phyloP scores from a whole-genome alignment of 2,113 vertebrate genomes.

The Cricetomys ansorgei region DNA sequence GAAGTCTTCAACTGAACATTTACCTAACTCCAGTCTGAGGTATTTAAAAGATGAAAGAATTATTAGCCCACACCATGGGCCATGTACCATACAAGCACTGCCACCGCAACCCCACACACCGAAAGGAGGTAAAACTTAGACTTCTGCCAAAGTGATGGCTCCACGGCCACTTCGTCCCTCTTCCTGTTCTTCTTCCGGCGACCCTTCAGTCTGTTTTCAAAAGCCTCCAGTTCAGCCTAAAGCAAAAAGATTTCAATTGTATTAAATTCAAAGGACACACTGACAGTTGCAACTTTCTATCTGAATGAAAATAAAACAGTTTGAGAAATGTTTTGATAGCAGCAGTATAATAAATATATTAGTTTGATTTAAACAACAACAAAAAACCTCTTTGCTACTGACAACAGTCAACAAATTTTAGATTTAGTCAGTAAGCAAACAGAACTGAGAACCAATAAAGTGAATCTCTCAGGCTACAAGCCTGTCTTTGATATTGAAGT shows the following conservation, averaged over 20 bases:
- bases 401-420: neutral
- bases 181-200: constrained; percentile 91
- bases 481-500: constrained; percentile 5
- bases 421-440: neutral
- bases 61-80: constrained; percentile 79
- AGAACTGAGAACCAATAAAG: neutral
- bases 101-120: constrained; percentile 84
- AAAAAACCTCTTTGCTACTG: neutral
- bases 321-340: constrained; percentile 23
- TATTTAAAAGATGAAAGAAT: constrained; percentile 60
- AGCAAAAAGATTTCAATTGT: constrained; percentile 65
- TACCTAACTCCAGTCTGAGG: constrained; percentile 75
- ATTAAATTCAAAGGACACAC: constrained; percentile 41
- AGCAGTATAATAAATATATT: neutral
- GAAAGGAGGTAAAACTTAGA: constrained; percentile 88
- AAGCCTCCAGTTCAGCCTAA: constrained; percentile 97
- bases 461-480: neutral
- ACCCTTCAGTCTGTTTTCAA: constrained; percentile 96
- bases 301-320: constrained; percentile 54
- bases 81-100: constrained; percentile 90
- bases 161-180: constrained; percentile 89
- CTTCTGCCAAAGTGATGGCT: constrained; percentile 89
- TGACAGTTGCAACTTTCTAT: constrained; percentile 20
- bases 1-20: constrained; percentile 68
- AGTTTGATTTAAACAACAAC: neutral